Conservation (phyloP, 2,797 vertebrate species). For the Garrulus glandarius region DNA sequence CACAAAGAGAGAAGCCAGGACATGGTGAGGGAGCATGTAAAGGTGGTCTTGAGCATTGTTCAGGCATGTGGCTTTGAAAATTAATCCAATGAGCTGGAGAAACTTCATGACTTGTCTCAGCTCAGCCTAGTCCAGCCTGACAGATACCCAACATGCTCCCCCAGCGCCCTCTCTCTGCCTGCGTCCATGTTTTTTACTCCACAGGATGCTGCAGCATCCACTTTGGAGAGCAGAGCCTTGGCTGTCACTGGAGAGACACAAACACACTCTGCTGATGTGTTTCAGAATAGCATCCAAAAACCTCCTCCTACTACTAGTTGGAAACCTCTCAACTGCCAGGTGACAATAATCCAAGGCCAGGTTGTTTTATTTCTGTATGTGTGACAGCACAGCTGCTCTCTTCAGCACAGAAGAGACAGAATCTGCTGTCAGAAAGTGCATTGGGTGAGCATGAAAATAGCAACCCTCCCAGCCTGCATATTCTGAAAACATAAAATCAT, state of each 20-base stretch:
- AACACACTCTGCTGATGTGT: not conserved
- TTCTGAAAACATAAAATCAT: not conserved
- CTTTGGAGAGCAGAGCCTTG: not conserved
- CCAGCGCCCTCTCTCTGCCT: not conserved
- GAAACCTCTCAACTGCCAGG: not conserved
- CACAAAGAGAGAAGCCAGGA: not conserved
- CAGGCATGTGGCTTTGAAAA: not conserved
- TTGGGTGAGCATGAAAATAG: not conserved
- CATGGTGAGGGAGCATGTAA: accelerated
- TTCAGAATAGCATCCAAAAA: not conserved
- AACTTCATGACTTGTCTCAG: not conserved
- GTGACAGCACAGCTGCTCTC: not conserved
- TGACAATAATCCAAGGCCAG: not conserved
- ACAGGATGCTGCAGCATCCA: no score
- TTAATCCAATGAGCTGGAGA: not conserved
- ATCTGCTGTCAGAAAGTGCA: not conserved
- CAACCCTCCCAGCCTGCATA: not conserved
- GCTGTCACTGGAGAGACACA: not conserved
- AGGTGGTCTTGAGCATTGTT: accelerated
- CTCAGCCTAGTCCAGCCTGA: not conserved
- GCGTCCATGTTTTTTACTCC: not conserved
- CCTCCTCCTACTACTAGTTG: accelerated
- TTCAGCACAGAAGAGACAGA: not conserved
- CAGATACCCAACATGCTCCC: accelerated
- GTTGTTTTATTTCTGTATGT: accelerated